phyloP scores from a whole-genome alignment of 37 sponge, comb jelly and placozoan genomes.

The Aphrocallistes beatrix region DNA sequence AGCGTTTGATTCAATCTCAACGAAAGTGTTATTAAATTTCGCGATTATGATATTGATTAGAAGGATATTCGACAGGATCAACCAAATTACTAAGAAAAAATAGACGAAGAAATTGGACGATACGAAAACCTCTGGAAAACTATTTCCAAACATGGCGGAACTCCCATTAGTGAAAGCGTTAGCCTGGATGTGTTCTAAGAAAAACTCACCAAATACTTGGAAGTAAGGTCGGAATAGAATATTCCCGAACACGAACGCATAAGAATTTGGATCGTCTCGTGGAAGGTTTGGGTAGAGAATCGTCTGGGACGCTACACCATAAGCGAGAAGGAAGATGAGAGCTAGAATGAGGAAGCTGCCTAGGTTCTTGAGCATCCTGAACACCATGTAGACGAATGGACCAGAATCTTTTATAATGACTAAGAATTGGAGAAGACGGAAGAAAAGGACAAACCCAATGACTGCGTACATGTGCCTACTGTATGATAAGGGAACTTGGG shows the following conservation, averaged over 20 bases:
- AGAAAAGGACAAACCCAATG: neutral
- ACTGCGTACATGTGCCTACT: neutral
- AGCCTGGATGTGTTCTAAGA: neutral
- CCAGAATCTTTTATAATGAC: neutral
- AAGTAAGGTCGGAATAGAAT: neutral
- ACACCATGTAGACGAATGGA: neutral
- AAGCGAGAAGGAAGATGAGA: neutral
- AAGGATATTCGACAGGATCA: slow-evolving; percentile 14
- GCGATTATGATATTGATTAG: neutral
- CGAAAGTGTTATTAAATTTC: neutral
- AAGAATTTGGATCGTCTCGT: neutral
- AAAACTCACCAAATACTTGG: slow-evolving; percentile 1
- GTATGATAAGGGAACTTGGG: neutral
- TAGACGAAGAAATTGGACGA: neutral
- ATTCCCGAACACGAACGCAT: neutral
- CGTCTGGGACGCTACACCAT: neutral
- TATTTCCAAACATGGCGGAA: neutral
- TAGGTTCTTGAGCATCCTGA: neutral
- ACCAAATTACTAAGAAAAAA: neutral
- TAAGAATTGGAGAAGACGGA: neutral
- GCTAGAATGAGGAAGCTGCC: neutral
- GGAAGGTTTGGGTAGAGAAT: neutral
- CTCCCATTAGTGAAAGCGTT: neutral
- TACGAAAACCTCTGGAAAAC: neutral
- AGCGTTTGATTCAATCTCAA: slow-evolving; percentile 7